phyloP scores from a whole-genome alignment of 2,888 invertebrate genomes.

The Drosophila putrida region DNA sequence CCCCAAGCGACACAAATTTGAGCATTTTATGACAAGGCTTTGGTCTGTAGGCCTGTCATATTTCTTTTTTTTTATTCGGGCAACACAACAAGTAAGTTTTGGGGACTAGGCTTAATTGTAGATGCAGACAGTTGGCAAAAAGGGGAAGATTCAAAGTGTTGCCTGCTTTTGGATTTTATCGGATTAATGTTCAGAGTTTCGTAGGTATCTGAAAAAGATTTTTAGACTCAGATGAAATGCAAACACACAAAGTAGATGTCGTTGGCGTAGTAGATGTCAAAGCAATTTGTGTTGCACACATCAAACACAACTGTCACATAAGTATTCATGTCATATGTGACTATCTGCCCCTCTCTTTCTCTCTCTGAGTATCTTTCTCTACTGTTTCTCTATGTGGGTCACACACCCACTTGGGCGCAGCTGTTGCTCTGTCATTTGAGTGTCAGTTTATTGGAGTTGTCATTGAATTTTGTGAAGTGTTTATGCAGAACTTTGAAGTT shows the following conservation, averaged over 20 bases:
- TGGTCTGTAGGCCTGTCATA: constrained; percentile 23
- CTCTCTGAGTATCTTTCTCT: not conserved
- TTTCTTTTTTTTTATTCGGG: constrained; percentile 11
- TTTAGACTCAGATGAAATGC: constrained; percentile 14
- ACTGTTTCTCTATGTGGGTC: constrained; percentile 16
- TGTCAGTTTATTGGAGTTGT: constrained; percentile 58
- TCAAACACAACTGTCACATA: constrained; percentile 60
- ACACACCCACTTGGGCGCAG: constrained; percentile 49
- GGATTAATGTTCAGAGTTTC: constrained; percentile 1
- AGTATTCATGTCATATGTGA: constrained; percentile 21
- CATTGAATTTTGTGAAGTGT: constrained; percentile 70
- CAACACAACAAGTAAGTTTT: not conserved
- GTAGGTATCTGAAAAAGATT: constrained; percentile 15
- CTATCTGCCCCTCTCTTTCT: not conserved
- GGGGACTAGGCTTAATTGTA: constrained; percentile 4
- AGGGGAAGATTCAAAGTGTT: not conserved
- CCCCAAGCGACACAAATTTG: constrained; percentile 71
- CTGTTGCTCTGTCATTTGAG: constrained; percentile 53
- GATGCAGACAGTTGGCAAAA: not conserved
- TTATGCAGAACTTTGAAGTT: constrained; percentile 71
- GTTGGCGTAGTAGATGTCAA: constrained; percentile 54
- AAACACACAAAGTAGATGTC: constrained; percentile 21
- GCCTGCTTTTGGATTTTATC: constrained; percentile 1
- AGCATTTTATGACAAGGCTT: constrained; percentile 64
- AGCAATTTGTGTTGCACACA: constrained; percentile 56